These are phyloP conservation scores for Henicopernis longicauda DNA, from an alignment of 2,113 vertebrate genomes.

Conservation along the genomic window DNA sequence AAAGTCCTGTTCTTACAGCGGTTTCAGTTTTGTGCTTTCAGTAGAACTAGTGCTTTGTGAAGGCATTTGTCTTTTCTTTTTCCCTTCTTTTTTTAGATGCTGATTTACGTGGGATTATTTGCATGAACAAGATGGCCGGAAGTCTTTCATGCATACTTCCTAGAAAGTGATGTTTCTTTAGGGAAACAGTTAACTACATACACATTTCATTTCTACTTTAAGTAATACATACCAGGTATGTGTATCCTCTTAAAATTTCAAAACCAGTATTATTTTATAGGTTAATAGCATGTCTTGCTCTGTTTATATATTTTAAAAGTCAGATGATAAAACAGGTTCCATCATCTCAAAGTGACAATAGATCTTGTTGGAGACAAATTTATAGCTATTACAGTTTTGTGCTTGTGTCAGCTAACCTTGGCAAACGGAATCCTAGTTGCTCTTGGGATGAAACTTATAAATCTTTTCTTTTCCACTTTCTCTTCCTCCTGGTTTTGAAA, in stretches of 20 bases:
- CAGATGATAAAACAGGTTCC: constrained; percentile 54
- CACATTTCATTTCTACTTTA: background rate
- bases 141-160: background rate
- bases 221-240: background rate
- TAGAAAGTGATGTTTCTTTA: background rate
- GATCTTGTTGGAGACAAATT: constrained; percentile 67
- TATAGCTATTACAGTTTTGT: constrained; percentile 60
- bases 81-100: background rate
- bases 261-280: background rate
- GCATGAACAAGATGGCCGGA: background rate
- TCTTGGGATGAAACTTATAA: constrained; percentile 58
- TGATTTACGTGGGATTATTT: background rate
- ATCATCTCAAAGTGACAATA: constrained; percentile 49
- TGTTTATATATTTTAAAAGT: constrained; percentile 18
- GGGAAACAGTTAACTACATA: background rate
- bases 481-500: constrained; percentile 41
- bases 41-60: background rate
- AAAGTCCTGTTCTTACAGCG: background rate
- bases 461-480: constrained; percentile 34
- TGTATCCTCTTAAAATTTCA: background rate
- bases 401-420: constrained; percentile 74
- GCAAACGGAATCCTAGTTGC: constrained; percentile 32
- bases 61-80: background rate
- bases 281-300: background rate
- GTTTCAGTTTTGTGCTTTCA: background rate